Evolutionary conservation across 2,797 vertebrate species (phyloP), one percentile per base, ranked within the genome.

Genomic region (Enteromius trimaculatus): DNA sequence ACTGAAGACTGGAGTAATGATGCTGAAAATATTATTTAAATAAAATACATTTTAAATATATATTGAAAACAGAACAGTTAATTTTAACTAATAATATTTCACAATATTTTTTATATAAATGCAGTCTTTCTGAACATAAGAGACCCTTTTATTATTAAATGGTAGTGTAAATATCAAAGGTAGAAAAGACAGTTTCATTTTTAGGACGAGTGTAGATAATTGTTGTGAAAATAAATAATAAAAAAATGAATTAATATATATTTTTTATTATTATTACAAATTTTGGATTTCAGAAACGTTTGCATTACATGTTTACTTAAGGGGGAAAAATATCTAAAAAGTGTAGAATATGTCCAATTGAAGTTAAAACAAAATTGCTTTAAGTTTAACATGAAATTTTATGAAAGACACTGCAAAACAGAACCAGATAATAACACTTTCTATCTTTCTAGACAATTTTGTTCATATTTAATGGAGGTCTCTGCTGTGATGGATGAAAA

Each of bases 401-500:
- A 31, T 31, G 13, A 29, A 62, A 29, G 13, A 62, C 16, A 29
- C 13, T 62, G 14, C 14, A 64, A 31, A 23, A 31, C 5, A 29
- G 58, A 62, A 29, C 26, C 58, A 29, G 1, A 29, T 29, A 77
- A 64, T 44, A 17, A 17, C 10, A 62, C 13, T 64, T 64, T 64
- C 1, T 17, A 14, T 26, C 60, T 66, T 7, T 49, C 44, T 66
- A 31, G 26, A 78, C 16, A 58, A 23, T 37, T 51, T 37, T 23
- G 3, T 14, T 62, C 2, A 72, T 19, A 82, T 51, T 65, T 37
- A 81, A 64, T 16, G 3, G 14, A 29, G 1, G n/a, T 42, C 34
- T 69, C 49, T 39, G 6, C n/a, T 29, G 65, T 79, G 21, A 69
- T 53, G 23, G 31, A 79, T 86, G 53, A 79, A 14, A 23, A 64